A percentile compares a stretch with the other conserved stretches of the same genome.
Conservation (phyloP, 1,140 invertebrate species). For the Phortica variegata region DNA sequence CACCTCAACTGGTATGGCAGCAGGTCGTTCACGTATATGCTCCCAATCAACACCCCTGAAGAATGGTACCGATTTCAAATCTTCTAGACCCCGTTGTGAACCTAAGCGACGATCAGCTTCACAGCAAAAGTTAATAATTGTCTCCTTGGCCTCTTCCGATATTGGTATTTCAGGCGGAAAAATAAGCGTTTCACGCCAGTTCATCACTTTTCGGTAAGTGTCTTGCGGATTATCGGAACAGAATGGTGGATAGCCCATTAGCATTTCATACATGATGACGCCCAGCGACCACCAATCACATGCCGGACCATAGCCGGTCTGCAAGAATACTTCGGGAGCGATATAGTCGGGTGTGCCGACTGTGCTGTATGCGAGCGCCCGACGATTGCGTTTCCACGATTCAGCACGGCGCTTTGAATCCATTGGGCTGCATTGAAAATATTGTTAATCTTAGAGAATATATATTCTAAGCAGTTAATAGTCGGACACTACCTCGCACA, state of each 20-base stretch:
- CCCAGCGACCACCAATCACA: constrained; percentile 99
- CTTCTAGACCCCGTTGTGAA: constrained; percentile 84
- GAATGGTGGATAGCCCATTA: constrained; percentile 99
- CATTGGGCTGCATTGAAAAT: constrained; percentile 71
- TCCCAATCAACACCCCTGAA: constrained; percentile 95
- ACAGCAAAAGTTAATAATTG: constrained; percentile 89
- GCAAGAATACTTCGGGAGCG: constrained; percentile 89
- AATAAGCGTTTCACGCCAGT: constrained; percentile 95
- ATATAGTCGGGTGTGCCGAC: constrained; percentile 99
- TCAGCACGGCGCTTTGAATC: constrained; percentile 96
- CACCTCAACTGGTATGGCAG: constrained; percentile 95
- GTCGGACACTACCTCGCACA: constrained; percentile 45
- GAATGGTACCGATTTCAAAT: constrained; percentile 83
- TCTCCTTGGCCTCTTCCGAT: constrained; percentile 88
- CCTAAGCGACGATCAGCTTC: constrained; percentile 90
- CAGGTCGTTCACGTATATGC: constrained; percentile 93
- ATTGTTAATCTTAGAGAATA: too few relatives aligned
- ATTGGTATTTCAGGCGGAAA: constrained; percentile 99
- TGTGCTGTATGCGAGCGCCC: constrained; percentile 91
- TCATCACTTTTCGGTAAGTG: constrained; percentile 99
- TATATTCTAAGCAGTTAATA: neutral
- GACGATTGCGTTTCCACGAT: constrained; percentile 95
- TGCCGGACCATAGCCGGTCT: constrained; percentile 94
- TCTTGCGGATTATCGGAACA: constrained; percentile 99
- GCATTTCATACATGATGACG: constrained; percentile 99